Base-by-base conservation (phyloP, 2,888 invertebrate genomes). In the Poecilus cupreus region DNA sequence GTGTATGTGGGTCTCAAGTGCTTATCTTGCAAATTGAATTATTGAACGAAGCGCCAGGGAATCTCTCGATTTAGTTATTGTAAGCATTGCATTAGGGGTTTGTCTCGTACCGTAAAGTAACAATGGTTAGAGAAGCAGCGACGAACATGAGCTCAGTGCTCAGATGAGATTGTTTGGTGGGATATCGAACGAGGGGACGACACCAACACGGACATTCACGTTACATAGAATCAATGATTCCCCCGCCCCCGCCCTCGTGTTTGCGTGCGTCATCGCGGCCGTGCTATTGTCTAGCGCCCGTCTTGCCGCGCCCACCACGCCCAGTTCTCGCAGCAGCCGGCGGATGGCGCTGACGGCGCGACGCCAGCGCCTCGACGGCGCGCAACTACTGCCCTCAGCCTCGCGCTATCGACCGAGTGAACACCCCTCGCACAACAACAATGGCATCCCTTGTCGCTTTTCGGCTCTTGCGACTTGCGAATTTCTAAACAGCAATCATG, bases 211-310 rank as follows among this genome's bases (percentile, higher is more conserved):
- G 32, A 37, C 32, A 37, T 64, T 64, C 72, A 46, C 24, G 74
- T 26, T 51, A 49, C 70, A 39, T 60, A 60, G 81, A 81, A 81
- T 81, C 81, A 75, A 81, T 81, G 81, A 75, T 60, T 81, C 75
- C 54, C 24, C 26, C 16, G 37, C 18, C 37, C 37, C 39, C 70
- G 22, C 64, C 64, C 26, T 32, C 20, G 11, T 57, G 64, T 75
- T 57, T 75, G 80, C 74, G 80, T 81, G 81, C 81, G 81, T 81
- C 81, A 81, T 75, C 74, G 18, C 37, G 18, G 37, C 18, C 22
- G 60, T 46, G 43, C 80, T 72, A 80, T 80, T 80, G 80, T 80
- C 80, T 80, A 80, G 57, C 22, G 51, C 37, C 43, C 57, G 57
- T 77, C 49, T 49, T 37, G 77, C 57, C 77, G 57, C 77, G 57